Base-by-base conservation (phyloP, 2,113 vertebrate genomes). In the Neolamprologus ventralis region DNA sequence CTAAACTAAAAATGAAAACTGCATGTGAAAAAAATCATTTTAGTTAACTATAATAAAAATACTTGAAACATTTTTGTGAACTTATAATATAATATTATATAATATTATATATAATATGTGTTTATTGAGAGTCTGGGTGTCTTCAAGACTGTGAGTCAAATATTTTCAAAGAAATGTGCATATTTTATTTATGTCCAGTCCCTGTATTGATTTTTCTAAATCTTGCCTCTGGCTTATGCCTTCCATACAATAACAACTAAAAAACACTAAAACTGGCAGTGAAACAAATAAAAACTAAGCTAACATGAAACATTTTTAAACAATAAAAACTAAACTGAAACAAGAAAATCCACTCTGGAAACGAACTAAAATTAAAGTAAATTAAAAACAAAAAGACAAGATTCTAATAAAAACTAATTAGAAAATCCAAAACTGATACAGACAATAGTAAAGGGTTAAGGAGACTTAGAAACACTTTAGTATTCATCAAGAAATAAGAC, bases 361-460 rank as follows among this genome's bases (percentile, higher is more conserved):
- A 35, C 2, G 0, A 4, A 60, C 5, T 60, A 10, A 60, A 6
- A 33, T 60, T 19, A 33, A 60, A 60, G 10, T 60, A 31, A 17
- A 33, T 63, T 63, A 33, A 33, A 33, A 33, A 63, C 31, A 35
- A 11, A 60, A 7, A 8, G 63, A 8, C 11, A 40, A 40, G 37
- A 68, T 68, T 8, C 37, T 21, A 5, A 21, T 40, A 68, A 40
- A 40, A 68, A 40, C 11, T 3, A 40, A 40, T 21, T 40, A 5
- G 11, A 68, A 68, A 68, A 68, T 21, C 7, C 3, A 68, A 68
- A 40, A 40, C 11, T 68, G 33, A 71, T 42, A 23, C 9, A 73
- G 40, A 17, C 40, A 73, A 10, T 55, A 49, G 37, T 85, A 68
- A 89, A 90, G 88, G 81, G 84, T 91, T 73, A 87, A 88, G 51